Conservation (phyloP, 2,888 invertebrate species). For the Blera fallax region DNA sequence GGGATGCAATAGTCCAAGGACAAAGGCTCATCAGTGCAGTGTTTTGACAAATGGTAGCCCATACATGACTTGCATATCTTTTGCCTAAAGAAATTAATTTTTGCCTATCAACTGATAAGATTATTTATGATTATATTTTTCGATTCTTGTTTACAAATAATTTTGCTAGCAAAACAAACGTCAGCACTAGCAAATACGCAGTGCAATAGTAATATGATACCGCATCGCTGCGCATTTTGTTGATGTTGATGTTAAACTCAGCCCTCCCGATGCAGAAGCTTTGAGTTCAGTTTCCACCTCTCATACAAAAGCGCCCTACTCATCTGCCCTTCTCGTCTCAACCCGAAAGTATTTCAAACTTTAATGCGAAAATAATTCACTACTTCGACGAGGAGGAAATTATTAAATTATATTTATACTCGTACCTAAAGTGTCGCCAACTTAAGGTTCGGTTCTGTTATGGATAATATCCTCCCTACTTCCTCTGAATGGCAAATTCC, state of each 20-base stretch:
- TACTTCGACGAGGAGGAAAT: constrained; percentile 9
- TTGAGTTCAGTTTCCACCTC: too few species aligned
- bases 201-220: not conserved
- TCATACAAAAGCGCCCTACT: too few species aligned
- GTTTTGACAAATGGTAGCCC: too few species aligned
- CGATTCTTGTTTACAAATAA: not conserved
- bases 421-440: constrained; percentile 54
- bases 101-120: not conserved
- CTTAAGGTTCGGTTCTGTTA: constrained; percentile 15
- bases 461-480: constrained; percentile 5
- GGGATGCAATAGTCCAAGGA: too few species aligned
- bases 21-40: too few species aligned
- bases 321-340: too few species aligned
- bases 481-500: constrained; percentile 49
- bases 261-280: too few species aligned
- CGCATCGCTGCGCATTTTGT: not conserved
- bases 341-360: constrained; percentile 28
- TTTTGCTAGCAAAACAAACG: not conserved
- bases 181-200: not conserved
- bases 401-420: constrained; percentile 59
- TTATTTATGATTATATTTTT: not conserved
- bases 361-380: constrained; percentile 68
- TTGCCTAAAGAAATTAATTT: not conserved
- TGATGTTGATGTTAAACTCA: too few species aligned
- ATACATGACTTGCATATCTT: not conserved